Percentiles rank a stretch among this genome's conserved stretches.
These are phyloP conservation scores for Cynoglossus semilaevis DNA, from an alignment of 2,113 vertebrate species.

Conservation along the genomic window DNA sequence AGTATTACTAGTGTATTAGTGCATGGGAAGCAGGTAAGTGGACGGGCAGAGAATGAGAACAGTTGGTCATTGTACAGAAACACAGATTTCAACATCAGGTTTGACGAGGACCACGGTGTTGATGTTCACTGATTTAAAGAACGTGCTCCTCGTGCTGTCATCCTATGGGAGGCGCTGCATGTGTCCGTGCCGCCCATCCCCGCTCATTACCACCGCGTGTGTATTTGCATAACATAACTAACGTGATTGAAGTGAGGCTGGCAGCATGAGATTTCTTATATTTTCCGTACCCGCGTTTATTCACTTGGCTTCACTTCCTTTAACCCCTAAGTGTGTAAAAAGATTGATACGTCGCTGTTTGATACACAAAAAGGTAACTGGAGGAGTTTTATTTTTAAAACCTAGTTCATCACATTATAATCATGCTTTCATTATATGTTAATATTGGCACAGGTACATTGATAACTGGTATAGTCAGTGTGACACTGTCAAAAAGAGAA, in stretches of 20 bases:
- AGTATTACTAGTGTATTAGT: conserved; percentile 99
- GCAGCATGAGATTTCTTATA: conserved; percentile 44
- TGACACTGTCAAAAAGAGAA: no score
- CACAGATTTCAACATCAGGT: background rate
- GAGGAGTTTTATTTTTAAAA: no score
- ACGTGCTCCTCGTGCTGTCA: conserved; percentile 49
- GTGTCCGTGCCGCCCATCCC: conserved; percentile 18
- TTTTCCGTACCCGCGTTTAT: conserved; percentile 36
- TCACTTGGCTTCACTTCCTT: no score
- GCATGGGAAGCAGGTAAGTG: conserved; percentile 99
- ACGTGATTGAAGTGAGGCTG: conserved; percentile 28
- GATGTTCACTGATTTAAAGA: conserved; percentile 73
- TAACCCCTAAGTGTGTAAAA: no score
- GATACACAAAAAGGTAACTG: no score
- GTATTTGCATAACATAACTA: background rate
- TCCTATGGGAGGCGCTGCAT: conserved; percentile 49
- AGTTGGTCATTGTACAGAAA: conserved; percentile 4
- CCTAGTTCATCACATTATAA: no score
- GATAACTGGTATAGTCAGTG: no score
- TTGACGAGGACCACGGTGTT: conserved; percentile 52
- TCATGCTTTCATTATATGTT: no score
- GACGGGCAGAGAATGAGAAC: conserved; percentile 37
- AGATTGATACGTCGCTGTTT: no score
- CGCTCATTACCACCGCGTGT: conserved; percentile 9
- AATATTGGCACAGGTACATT: no score